Evolutionary conservation across 2,797 vertebrate genomes (phyloP), one percentile per base, ranked within the genome.

Genomic region (Eospalax fontanierii): DNA sequence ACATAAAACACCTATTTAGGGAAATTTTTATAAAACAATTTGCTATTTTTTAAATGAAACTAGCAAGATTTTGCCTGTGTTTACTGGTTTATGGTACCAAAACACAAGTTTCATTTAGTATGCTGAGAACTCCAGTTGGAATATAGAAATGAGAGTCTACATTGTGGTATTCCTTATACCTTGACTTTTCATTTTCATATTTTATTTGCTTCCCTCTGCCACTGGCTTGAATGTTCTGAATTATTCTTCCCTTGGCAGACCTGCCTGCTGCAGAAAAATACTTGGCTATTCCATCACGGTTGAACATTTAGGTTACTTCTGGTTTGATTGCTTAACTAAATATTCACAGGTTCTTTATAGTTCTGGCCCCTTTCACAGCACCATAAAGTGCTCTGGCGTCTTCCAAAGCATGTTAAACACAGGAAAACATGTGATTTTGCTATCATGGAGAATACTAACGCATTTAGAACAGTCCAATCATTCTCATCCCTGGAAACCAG

Each of bases 21-120:
- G 92, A 95, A 92, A 35, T 92, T 30, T 86, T 22, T 79, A 1
- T 28, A 82, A 94, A 40, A 61, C 74, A 87, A 80, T 82, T 2
- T 63, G 61, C 94, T 75, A 28, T n/a, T 70, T 95, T 66, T 75
- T 43, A 38, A 59, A 68, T 81, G n/a, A 89, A 4, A n/a, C 68
- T 61, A 43, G n/a, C 26, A 35, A 73, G 38, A 63, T 26, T 84
- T 81, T 21, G n/a, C 16, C 33, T n/a, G 4, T 66, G 18, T 76
- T 89, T 59, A 19, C 9, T 0, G 0, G 54, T 68, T 7, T 50
- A 12, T 68, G 21, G 28, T 61, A 15, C 33, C 79, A 6, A n/a
- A 71, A 61, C 26, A 79, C 8, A 57, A 54, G 18, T 50, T 65
- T 92, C 66, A 35, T 74, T 92, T 30, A 10, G 10, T 87, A 21